These are phyloP conservation scores for Lypha dubia DNA, from an alignment of 2,888 invertebrate species.

Conservation along the genomic window DNA sequence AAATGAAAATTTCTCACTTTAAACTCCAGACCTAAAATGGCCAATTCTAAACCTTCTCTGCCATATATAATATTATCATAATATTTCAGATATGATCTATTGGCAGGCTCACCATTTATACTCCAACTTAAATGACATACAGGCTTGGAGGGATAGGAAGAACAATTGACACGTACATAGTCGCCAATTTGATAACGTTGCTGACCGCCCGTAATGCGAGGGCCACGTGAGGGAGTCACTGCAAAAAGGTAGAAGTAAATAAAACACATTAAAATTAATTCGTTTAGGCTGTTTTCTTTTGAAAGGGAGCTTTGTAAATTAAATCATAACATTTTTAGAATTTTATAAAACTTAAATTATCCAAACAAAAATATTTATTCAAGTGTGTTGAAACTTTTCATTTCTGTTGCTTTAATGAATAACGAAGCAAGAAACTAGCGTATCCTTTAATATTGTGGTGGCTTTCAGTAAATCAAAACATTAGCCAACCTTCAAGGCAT, in stretches of 20 bases:
- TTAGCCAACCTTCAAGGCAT: slow-evolving; percentile 26
- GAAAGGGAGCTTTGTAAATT: not conserved
- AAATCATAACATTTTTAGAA: not conserved
- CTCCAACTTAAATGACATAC: slow-evolving; percentile 93
- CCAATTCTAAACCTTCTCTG: slow-evolving; percentile 88
- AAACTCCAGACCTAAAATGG: slow-evolving; percentile 91
- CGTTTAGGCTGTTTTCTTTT: not conserved
- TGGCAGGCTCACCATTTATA: slow-evolving; percentile 92
- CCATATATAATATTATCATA: slow-evolving; percentile 85
- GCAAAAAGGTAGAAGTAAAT: slow-evolving; percentile 73
- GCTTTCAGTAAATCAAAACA: not conserved
- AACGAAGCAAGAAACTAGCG: not conserved
- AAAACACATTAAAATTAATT: not conserved
- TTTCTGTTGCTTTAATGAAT: not conserved
- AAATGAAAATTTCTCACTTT: slow-evolving; percentile 91
- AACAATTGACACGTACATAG: slow-evolving; percentile 92
- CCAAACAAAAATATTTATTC: not conserved
- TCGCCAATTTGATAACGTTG: slow-evolving; percentile 93
- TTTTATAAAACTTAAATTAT: not conserved
- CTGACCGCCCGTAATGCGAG: slow-evolving; percentile 90
- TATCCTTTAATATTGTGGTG: not conserved
- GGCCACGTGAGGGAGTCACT: slow-evolving; percentile 92
- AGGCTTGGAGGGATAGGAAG: slow-evolving; percentile 92
- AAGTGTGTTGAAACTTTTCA: too few species aligned
- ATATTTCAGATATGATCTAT: slow-evolving; percentile 84